Base-by-base conservation (phyloP, 92 coral and sea anemone genomes). In the Chrysogorgia sp. region DNA sequence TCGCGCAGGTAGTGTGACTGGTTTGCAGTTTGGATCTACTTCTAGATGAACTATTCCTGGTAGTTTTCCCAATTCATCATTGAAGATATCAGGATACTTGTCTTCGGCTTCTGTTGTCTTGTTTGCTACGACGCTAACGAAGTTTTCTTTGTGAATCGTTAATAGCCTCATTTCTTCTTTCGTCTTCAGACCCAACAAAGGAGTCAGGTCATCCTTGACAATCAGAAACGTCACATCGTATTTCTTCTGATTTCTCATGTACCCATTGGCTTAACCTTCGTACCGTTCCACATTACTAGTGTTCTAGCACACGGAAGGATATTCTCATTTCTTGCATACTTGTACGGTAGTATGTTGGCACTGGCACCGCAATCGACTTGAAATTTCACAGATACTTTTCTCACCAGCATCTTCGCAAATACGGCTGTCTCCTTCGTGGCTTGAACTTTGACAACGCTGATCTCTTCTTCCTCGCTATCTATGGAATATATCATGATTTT, bases 361-460 rank as follows among this genome's bases (percentile, higher is more conserved):
- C 87, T 58, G 32, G 86, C 81, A 0, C 89, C 86, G 63, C 92
- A 80, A 60, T 85, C 89, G 60, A 81, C 75, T 31, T 88, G 88
- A 69, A 88, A 88, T 13, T 37, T 74, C 45, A 86, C 69, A 31
- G 19, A 20, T 19, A 26, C 52, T 59, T 40, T 52, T 15, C 63
- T 75, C 34, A 67, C 84, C 57, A 82, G 19, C 81, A 81, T 82
- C 40, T 60, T 32, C 4, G 81, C 66, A 74, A 72, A 82, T 59
- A 72, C 81, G 7, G 85, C 85, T 37, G 19, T 56, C n/a, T 67
- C 76, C 55, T 37, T 56, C 59, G 55, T 26, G 20, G 69, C 77
- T 59, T 43, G 74, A 15, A 81, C 59, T 40, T 58, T 60, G 0
- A 76, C 82, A 49, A 61, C 59, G 15, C 56, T 76, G 1, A 62